Base-by-base conservation (phyloP, 1,140 invertebrate genomes). In the Lepidurus arcticus region DNA sequence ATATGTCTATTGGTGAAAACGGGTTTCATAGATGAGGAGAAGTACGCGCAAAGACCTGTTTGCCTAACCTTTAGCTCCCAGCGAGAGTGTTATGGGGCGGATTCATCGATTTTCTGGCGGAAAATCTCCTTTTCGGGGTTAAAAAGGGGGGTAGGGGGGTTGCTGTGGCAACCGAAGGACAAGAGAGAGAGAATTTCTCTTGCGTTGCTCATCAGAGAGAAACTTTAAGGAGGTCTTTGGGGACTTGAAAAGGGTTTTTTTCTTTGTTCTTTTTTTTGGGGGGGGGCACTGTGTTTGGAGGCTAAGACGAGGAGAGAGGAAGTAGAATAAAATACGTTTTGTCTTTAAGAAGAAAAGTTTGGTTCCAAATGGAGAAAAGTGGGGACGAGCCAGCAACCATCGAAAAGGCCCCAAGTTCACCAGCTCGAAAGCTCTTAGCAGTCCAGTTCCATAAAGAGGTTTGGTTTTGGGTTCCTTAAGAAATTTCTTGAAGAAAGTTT, bases 1-100 rank as follows among this genome's bases (percentile, higher is more conserved):
- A 11, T 21, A 13, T 13, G 21, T 13, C 21, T 65, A 47, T 10
- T 47, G 45, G 53, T 16, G 53, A 34, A 34, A 34, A 34, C 34
- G 34, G 34, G 34, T 34, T 34, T 9, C 21, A 21, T 13, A 65
- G 13, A 21, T 7, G 21, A 9, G 47, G 47, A 65, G 13, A 65
- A 65, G n/a, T 65, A 65, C 53, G 53, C 53, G n/a, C 53, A 65
- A 65, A 65, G 53, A 65, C 53, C 53, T 65, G 53, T 65, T 65
- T 65, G 53, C n/a, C 16, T 65, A 65, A 65, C 53, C 13, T 65
- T 65, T 65, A 65, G 53, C 34, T 65, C 53, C 16, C 16, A 16
- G 21, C 13, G 47, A 65, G 53, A 47, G 53, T 65, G 16, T 65
- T 13, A 65, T 13, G 21, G 53, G 53, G 53, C 16, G 53, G 53